phyloP scores from a whole-genome alignment of 2,888 invertebrate species.

The Dynastes grantii region DNA sequence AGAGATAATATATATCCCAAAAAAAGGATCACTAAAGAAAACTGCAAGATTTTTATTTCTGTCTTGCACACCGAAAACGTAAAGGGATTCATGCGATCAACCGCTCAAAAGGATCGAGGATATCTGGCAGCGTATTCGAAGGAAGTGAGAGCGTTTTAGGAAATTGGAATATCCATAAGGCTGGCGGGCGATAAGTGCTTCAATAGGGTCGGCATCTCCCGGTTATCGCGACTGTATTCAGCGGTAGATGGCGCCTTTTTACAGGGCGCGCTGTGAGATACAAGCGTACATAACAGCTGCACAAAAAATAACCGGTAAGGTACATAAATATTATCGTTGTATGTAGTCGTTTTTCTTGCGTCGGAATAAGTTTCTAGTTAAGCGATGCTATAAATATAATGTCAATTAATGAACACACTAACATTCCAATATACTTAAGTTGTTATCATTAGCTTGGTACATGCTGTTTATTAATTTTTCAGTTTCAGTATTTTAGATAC shows the following conservation, averaged over 20 bases:
- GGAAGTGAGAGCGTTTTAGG: constrained; percentile 63
- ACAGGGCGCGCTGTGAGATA: constrained; percentile 37
- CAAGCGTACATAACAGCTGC: constrained; percentile 39
- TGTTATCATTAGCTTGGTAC: no score
- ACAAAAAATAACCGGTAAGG: constrained; percentile 41
- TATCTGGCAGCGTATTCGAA: constrained; percentile 52
- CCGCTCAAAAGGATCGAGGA: constrained; percentile 30
- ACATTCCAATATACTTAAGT: no score
- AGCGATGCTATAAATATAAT: neutral
- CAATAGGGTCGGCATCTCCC: constrained; percentile 53
- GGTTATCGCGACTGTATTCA: constrained; percentile 56
- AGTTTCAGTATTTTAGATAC: no score
- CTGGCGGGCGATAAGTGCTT: constrained; percentile 62
- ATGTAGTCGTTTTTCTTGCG: constrained; percentile 1
- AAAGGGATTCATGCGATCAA: constrained; percentile 24
- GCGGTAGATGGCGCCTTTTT: constrained; percentile 54
- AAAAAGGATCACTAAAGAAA: neutral
- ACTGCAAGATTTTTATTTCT: constrained; percentile 28
- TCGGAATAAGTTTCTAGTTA: neutral
- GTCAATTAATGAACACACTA: no score
- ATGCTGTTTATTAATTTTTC: no score
- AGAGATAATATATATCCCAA: neutral
- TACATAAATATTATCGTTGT: constrained; percentile 42
- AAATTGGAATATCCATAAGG: constrained; percentile 69
- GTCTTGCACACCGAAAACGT: constrained; percentile 34